phyloP scores from a whole-genome alignment of 2,888 invertebrate genomes.

The Reticulitermes lucifugus region DNA sequence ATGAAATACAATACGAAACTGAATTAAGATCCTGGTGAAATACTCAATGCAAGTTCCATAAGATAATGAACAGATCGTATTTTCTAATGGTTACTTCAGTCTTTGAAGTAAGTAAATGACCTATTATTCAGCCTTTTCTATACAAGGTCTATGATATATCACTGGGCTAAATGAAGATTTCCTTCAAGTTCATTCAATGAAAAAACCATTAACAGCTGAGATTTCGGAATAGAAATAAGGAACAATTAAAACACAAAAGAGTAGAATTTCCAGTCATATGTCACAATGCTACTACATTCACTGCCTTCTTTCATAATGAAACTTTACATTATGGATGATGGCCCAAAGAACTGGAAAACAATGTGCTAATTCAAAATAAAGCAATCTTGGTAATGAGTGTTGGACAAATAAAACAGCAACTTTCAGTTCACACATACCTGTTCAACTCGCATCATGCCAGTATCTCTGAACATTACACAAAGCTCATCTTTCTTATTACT shows the following conservation, averaged over 20 bases:
- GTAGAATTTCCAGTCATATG: too few relatives aligned
- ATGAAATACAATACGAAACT: too few relatives aligned
- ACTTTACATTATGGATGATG: neutral
- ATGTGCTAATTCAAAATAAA: neutral
- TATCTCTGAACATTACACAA: neutral
- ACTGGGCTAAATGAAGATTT: neutral
- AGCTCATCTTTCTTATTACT: neutral
- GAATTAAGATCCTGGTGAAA: too few relatives aligned
- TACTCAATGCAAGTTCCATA: too few relatives aligned
- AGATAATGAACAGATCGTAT: too few relatives aligned
- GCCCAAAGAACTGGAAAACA: neutral
- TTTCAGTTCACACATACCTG: neutral
- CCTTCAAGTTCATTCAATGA: neutral
- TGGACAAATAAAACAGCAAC: neutral
- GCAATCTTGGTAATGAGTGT: neutral
- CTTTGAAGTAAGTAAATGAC: too few relatives aligned
- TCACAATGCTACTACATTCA: neutral
- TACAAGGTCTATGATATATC: neutral
- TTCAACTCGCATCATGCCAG: neutral
- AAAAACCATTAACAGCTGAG: neutral
- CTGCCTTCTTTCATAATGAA: neutral
- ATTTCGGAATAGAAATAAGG: too few relatives aligned
- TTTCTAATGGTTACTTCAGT: too few relatives aligned
- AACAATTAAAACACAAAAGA: neutral
- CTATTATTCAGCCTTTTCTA: neutral